Evolutionary conservation across 2,797 vertebrate species (phyloP), one percentile per base, ranked within the genome.

Genomic region (Hyperoplus immaculatus): DNA sequence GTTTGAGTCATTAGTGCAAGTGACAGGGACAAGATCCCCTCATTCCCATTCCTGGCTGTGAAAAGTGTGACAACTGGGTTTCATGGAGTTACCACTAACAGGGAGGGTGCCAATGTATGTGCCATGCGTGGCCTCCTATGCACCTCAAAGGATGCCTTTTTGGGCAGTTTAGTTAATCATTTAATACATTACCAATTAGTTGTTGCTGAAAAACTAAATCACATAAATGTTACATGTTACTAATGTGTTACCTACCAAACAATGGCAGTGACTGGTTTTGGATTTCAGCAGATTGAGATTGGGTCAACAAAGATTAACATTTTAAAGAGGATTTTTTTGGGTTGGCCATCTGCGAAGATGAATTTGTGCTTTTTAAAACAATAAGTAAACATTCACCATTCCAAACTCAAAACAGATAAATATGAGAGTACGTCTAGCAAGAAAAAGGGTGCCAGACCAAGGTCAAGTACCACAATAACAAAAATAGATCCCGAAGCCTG

Each of bases 401-500:
- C 45, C 49, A 29, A 12, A n/a, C 15, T 65, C 11, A 63, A 57
- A 65, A 51, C 50, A 43, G 16, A 46, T 18, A 47, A 39, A 56
- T 51, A 9, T 50, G 41, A 69, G 65, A 56, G 43, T 21, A 41
- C 5, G 11, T 56, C 57, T 59, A 45, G 49, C 29, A 3, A 67
- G 60, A 75, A 59, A 69, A 54, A 39, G 39, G 21, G 29, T 29
- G 41, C 47, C 53, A 49, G 41, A 63, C 3, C 8, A 38, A 65
- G 36, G 56, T 55, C 49, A 49, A 62, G 62, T 16, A 73, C n/a
- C 72, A 66, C 9, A 58, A 67, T 42, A 80, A 74, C 58, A 85
- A 62, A 45, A 11, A 56, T 55, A 16, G 55, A 55, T 63, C 54
- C 62, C 2, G 45, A 63, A 61, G 70, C 54, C 16, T 29, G 29